These are phyloP conservation scores for Fabriciana adippe DNA, from an alignment of 2,888 invertebrate genomes.

Conservation along the genomic window DNA sequence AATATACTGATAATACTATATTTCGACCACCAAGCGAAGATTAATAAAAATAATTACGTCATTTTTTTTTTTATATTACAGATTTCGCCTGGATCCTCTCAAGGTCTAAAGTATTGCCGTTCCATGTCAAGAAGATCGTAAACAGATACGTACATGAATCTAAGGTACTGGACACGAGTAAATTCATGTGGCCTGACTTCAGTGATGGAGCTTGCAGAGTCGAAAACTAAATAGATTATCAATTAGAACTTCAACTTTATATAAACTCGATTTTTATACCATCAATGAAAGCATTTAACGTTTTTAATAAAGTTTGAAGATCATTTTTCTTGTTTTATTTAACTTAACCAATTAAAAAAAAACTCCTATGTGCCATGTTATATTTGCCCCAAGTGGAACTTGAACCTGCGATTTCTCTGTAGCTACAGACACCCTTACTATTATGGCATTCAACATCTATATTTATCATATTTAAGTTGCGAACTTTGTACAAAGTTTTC, in stretches of 20 bases:
- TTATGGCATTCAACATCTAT: too few species aligned
- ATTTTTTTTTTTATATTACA: not conserved
- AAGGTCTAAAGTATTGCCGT: not conserved
- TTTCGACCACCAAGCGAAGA: not conserved
- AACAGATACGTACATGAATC: not conserved
- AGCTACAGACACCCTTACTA: too few species aligned
- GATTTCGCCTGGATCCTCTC: conserved; percentile 5
- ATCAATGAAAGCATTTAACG: too few species aligned
- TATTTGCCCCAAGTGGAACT: too few species aligned
- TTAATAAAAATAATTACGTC: not conserved
- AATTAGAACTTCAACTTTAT: not conserved
- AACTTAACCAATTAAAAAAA: too few species aligned
- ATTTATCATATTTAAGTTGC: too few species aligned
- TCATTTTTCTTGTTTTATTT: too few species aligned
- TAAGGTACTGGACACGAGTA: not conserved
- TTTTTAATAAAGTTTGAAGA: too few species aligned
- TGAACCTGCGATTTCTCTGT: too few species aligned
- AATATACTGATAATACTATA: not conserved
- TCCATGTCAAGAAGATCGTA: not conserved
- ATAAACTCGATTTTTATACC: too few species aligned
- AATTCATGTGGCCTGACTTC: conserved; percentile 7
- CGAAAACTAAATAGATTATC: not conserved
- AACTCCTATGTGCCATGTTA: too few species aligned
- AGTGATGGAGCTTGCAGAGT: conserved; percentile 2
- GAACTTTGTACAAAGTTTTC: too few species aligned